Base-by-base conservation (phyloP, 2,888 invertebrate species). In the Clostera curtula region DNA sequence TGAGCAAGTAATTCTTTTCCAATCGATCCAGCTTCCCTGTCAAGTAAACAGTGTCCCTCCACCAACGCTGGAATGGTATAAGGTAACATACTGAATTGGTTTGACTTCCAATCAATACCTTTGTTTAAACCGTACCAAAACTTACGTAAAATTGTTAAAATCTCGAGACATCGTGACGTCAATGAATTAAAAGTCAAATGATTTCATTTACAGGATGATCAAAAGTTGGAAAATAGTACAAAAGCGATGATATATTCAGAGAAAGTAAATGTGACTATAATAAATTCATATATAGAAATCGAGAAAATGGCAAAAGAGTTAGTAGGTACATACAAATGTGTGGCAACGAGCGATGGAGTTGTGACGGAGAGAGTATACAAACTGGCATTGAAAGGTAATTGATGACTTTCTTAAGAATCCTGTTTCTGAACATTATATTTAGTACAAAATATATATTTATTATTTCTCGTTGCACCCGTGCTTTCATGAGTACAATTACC, bases 51-150 rank as follows among this genome's bases (percentile, higher is more conserved):
- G 88, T 2, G 83, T 89, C 16, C 92, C 92, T 0, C 82, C 76
- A 24, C 92, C 93, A 0, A 59, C 40, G 1, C 80, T 93, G 1
- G 64, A 59, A 0, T 94, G 94, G 94, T 87, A 71, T 40, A 92
- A 91, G 86, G 93, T 90, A 85, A 18, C 12, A 31, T 13, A 12
- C 17, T n/a, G n/a, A n/a, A n/a, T n/a, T n/a, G n/a, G n/a, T n/a
- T n/a, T n/a, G n/a, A n/a, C n/a, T n/a, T n/a, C n/a, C n/a, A n/a
- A n/a, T n/a, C n/a, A n/a, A n/a, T n/a, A n/a, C n/a, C n/a, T n/a
- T n/a, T n/a, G n/a, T n/a, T n/a, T n/a, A n/a, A n/a, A n/a, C n/a
- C n/a, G n/a, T n/a, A n/a, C n/a, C n/a, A n/a, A n/a, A n/a, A n/a
- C n/a, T n/a, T n/a, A n/a, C n/a, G n/a, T n/a, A n/a, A n/a, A n/a